These are phyloP conservation scores for Bergia puertoricense DNA, from an alignment of 92 coral and sea anemone species.

Conservation along the genomic window DNA sequence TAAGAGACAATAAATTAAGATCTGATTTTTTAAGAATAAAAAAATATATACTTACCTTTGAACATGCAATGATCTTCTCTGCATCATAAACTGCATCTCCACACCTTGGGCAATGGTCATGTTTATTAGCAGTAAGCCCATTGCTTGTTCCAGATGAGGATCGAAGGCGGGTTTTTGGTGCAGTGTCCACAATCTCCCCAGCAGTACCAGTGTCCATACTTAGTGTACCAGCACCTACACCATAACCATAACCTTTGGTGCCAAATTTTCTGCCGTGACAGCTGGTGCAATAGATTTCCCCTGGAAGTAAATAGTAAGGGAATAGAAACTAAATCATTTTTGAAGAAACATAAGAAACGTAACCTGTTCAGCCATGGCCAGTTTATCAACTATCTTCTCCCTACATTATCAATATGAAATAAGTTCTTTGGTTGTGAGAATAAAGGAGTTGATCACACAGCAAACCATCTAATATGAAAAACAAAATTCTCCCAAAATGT, in stretches of 20 bases:
- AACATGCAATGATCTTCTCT: conserved; percentile 61
- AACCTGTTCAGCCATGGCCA: too few species aligned
- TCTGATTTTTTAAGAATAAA: background rate
- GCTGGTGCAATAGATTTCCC: conserved; percentile 72
- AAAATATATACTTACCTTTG: conserved; percentile 48
- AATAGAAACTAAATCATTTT: background rate
- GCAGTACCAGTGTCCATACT: conserved; percentile 75
- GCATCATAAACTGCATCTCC: conserved; percentile 67
- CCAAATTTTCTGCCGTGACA: conserved; percentile 79
- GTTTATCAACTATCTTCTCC: too few species aligned
- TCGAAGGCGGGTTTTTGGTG: conserved; percentile 52
- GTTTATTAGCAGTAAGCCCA: conserved; percentile 13
- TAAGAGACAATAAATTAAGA: too few species aligned
- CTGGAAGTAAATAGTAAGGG: conserved; percentile 17
- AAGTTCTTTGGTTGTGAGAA: too few species aligned
- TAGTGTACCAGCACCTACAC: conserved; percentile 80
- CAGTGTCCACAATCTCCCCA: conserved; percentile 60
- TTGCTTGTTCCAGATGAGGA: conserved; percentile 12
- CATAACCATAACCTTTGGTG: conserved; percentile 85
- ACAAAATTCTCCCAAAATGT: too few species aligned
- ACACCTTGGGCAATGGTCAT: conserved; percentile 64
- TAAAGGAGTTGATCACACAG: too few species aligned
- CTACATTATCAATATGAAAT: too few species aligned
- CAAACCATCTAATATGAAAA: too few species aligned
- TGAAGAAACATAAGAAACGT: background rate